phyloP scores from a whole-genome alignment of 1,140 invertebrate species.

The Hermetia illucens region DNA sequence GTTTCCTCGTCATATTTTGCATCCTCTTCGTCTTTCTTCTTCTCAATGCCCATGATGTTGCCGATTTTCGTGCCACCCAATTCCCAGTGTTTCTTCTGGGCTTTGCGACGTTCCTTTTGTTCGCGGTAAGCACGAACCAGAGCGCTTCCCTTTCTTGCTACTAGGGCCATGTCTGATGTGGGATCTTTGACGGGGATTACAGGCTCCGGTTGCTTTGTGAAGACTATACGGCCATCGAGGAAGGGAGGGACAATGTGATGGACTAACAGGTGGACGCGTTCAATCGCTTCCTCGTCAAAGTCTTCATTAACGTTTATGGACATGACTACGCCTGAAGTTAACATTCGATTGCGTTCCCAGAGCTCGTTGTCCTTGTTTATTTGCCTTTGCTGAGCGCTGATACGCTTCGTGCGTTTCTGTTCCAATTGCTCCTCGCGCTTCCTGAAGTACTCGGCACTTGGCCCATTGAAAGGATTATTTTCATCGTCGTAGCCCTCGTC shows the following conservation, averaged over 20 bases:
- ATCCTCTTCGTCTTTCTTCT: conserved; percentile 63
- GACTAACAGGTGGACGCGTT: conserved; percentile 90
- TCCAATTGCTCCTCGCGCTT: conserved; percentile 87
- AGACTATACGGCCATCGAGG: conserved; percentile 95
- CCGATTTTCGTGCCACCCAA: conserved; percentile 91
- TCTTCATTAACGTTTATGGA: conserved; percentile 83
- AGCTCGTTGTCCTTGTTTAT: conserved; percentile 95
- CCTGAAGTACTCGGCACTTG: conserved; percentile 75
- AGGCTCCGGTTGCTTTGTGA: conserved; percentile 97
- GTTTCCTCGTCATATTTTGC: conserved; percentile 39
- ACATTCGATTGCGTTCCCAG: conserved; percentile 97
- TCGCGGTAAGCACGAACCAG: conserved; percentile 83
- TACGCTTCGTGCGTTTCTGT: conserved; percentile 75
- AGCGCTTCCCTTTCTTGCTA: conserved; percentile 88
- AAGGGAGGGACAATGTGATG: conserved; percentile 99
- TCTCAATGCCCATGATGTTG: conserved; percentile 91
- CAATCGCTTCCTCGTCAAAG: conserved; percentile 82
- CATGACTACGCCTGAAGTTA: conserved; percentile 89
- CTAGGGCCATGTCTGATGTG: conserved; percentile 94
- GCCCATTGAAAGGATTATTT: conserved; percentile 79
- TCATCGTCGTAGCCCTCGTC: conserved; percentile 89
- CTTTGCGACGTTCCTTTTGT: conserved; percentile 89
- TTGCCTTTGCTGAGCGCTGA: conserved; percentile 88
- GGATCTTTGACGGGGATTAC: conserved; percentile 83
- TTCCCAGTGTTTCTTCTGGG: conserved; percentile 99